Percentiles rank a stretch among this genome's conserved stretches.
phyloP scores from a whole-genome alignment of 2,113 vertebrate species.

The Salminus brasiliensis region DNA sequence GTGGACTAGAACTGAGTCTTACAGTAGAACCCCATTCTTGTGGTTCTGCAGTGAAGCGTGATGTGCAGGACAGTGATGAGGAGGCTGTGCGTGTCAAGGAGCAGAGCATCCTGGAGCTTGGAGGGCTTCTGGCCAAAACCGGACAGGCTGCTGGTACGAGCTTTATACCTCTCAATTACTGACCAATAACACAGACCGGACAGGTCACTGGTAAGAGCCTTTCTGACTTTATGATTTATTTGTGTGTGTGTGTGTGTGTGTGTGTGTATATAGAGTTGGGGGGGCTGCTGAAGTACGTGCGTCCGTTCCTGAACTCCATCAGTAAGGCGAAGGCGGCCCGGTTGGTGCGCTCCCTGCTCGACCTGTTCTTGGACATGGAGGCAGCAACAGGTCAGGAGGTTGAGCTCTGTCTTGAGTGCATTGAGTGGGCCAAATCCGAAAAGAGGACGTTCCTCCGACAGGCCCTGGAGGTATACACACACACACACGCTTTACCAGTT shows the following conservation, averaged over 20 bases:
- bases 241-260: not conserved
- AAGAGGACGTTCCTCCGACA: constrained; percentile 98
- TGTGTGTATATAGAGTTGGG: constrained; percentile 80
- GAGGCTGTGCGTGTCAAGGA: constrained; percentile 95
- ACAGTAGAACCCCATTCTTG: no score
- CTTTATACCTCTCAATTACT: not conserved
- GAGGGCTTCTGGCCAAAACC: constrained; percentile 90
- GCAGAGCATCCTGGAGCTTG: constrained; percentile 97
- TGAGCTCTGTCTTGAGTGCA: constrained; percentile 96
- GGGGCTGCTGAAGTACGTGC: constrained; percentile 90
- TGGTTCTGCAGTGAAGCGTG: constrained; percentile 86
- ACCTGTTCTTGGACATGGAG: constrained; percentile 98
- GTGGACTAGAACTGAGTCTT: no score
- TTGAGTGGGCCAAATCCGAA: constrained; percentile 97
- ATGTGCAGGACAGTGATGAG: constrained; percentile 93
- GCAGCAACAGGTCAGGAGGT: constrained; percentile 98
- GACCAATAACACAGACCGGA: not conserved
- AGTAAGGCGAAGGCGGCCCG: constrained; percentile 88
- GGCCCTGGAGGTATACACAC: constrained; percentile 86
- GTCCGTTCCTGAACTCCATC: constrained; percentile 92
- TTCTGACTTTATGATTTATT: not conserved
- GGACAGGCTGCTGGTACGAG: constrained; percentile 93
- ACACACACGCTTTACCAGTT: no score
- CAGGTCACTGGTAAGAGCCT: not conserved
- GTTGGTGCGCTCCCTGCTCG: constrained; percentile 91